A percentile compares a stretch with the other conserved stretches of the same genome.
These are phyloP conservation scores for Polymixis flavicincta DNA, from an alignment of 2,888 invertebrate species.

Conservation along the genomic window DNA sequence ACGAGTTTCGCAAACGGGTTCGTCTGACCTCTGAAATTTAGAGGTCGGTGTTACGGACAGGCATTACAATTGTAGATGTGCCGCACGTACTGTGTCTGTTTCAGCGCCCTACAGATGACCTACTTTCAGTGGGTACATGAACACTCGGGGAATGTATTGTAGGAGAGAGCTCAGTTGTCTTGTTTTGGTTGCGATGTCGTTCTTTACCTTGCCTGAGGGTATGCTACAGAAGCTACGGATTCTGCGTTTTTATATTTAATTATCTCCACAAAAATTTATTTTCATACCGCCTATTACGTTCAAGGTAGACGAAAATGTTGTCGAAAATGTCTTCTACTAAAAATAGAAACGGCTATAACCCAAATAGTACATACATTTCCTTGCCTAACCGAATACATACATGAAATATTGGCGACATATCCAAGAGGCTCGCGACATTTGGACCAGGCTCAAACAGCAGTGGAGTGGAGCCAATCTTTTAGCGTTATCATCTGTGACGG, in stretches of 20 bases:
- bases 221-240: not conserved
- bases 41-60: slow-evolving; percentile 54
- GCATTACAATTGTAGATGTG: slow-evolving; percentile 69
- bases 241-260: not conserved
- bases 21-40: slow-evolving; percentile 59
- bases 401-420: slow-evolving; percentile 42
- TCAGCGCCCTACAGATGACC: slow-evolving; percentile 69
- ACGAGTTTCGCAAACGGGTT: slow-evolving; percentile 57
- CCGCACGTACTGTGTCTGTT: slow-evolving; percentile 71
- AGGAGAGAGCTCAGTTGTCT: not conserved
- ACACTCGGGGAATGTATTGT: slow-evolving; percentile 9
- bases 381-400: slow-evolving; percentile 18
- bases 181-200: not conserved
- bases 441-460: slow-evolving; percentile 18
- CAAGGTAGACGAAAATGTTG: not conserved
- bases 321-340: not conserved
- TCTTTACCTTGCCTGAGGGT: slow-evolving; percentile 5
- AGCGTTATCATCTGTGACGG: slow-evolving; percentile 52
- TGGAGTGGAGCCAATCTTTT: slow-evolving; percentile 52
- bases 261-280: not conserved
- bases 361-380: slow-evolving; percentile 13
- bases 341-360: slow-evolving; percentile 17
- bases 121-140: slow-evolving; percentile 63
- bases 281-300: not conserved
- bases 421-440: slow-evolving; percentile 33